Conservation (phyloP, 2,797 vertebrate species). For the Garrulus glandarius region DNA sequence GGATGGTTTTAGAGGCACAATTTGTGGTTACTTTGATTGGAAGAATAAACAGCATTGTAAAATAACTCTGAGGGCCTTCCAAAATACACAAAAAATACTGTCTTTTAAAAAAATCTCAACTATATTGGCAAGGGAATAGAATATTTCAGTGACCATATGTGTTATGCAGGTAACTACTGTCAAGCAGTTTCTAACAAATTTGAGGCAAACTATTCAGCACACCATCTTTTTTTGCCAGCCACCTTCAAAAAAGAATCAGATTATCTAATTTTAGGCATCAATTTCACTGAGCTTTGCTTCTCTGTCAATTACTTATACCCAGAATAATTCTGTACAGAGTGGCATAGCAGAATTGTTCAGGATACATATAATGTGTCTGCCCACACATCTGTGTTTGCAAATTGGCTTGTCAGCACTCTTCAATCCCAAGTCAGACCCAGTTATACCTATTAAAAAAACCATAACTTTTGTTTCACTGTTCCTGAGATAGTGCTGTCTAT, state of each 20-base stretch:
- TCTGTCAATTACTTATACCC: neutral
- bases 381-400: constrained; percentile 5
- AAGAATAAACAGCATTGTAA: neutral
- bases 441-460: neutral
- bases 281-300: neutral
- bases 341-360: neutral
- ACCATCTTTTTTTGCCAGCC: neutral
- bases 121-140: neutral
- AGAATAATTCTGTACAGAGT: neutral
- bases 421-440: neutral
- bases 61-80: neutral
- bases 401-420: constrained; percentile 11
- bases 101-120: neutral
- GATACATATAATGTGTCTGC: neutral
- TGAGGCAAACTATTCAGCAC: neutral
- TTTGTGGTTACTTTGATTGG: neutral
- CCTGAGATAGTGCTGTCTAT: neutral
- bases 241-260: constrained; percentile 8
- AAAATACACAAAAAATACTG: neutral
- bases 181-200: neutral
- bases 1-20: neutral
- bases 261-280: neutral
- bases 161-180: neutral
- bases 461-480: neutral
- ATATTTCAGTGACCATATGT: neutral